Base-by-base conservation (phyloP, 2,888 invertebrate genomes). In the Imbricaverruca yamaguchii region DNA sequence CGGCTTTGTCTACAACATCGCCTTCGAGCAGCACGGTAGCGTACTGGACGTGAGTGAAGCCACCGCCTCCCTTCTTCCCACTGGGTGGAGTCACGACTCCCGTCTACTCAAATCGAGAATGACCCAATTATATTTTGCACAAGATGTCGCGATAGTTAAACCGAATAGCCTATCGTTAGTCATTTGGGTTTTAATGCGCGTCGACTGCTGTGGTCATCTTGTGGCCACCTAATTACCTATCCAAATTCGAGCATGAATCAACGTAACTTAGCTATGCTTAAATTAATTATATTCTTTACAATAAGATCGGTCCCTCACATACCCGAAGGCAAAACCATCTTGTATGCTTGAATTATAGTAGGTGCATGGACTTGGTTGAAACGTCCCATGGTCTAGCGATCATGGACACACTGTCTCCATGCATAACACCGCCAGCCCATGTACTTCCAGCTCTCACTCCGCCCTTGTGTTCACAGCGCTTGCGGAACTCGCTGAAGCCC, bases 1-100 rank as follows among this genome's bases (percentile, higher is more conserved):
- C 13, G 79, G 79, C 23, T 79, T 79, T 23, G 6, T 79, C 57
- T 79, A 57, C 57, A 79, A 79, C 57, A 15, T 79, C 57, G 13
- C 11, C 59, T 23, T 23, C 25, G 79, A 57, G 25, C 23, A 79
- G 55, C 21, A 74, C 1, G 74, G 74, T 9, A 53, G 13, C 55
- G 55, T 74, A 21, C 6, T 53, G 8, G 74, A 74, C 10, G 74
- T 74, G 55, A 53, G 74, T 69, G 9, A 55, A 67, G 23, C 23
- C 23, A 23, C 39, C 39, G 39, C 39, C 39, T 39, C 39, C 39
- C 4, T 39, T 39, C 39, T 39, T 39, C 39, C 39, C 39, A 39
- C 39, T 4, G 4, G 39, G 4, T 39, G 39, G 39, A 39, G 4
- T 39, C 23, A 11, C 11, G 23, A 1, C 1, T 25, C 39, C 25